Conservation (phyloP, 1,140 invertebrate genomes). For the Cherax quadricarinatus region DNA sequence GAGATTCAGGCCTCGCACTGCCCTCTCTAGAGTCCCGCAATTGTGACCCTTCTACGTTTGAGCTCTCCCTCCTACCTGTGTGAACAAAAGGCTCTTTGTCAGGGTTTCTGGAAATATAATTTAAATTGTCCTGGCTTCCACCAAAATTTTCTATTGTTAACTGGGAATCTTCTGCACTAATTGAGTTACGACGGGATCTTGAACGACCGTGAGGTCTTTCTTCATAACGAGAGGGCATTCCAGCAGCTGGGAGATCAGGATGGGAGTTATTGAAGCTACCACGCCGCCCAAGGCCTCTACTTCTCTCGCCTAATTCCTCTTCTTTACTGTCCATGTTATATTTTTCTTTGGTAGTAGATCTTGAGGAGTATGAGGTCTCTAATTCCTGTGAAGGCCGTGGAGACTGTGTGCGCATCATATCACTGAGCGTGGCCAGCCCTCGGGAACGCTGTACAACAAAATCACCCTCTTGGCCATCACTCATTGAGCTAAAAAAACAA, state of each 20-base stretch:
- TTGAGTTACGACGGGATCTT: constrained; percentile 88
- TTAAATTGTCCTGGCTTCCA: constrained; percentile 85
- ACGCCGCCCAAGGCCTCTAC: constrained; percentile 62
- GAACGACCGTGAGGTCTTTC: constrained; percentile 83
- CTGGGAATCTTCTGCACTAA: constrained; percentile 87
- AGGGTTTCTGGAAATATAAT: constrained; percentile 83
- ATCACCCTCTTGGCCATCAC: constrained; percentile 73
- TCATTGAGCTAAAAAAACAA: constrained; percentile 66
- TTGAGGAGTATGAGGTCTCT: constrained; percentile 75
- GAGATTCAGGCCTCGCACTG: constrained; percentile 54
- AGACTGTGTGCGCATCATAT: constrained; percentile 71
- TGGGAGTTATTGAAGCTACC: constrained; percentile 70
- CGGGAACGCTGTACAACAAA: constrained; percentile 73
- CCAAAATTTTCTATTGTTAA: constrained; percentile 95
- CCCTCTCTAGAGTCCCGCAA: constrained; percentile 43
- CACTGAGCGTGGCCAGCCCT: constrained; percentile 72
- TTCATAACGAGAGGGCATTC: constrained; percentile 68
- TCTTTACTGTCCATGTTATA: constrained; percentile 82
- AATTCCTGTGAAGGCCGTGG: constrained; percentile 54
- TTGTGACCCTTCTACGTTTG: constrained; percentile 39
- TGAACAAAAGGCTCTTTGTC: constrained; percentile 84
- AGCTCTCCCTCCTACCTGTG: constrained; percentile 70
- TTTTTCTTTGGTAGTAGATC: constrained; percentile 81
- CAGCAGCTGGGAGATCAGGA: constrained; percentile 68
- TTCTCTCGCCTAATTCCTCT: constrained; percentile 81